A percentile compares a stretch with the other conserved stretches of the same genome.
Evolutionary conservation across 1,140 invertebrate genomes (phyloP).

Genomic region (Pseudomyrmex pallidus): DNA sequence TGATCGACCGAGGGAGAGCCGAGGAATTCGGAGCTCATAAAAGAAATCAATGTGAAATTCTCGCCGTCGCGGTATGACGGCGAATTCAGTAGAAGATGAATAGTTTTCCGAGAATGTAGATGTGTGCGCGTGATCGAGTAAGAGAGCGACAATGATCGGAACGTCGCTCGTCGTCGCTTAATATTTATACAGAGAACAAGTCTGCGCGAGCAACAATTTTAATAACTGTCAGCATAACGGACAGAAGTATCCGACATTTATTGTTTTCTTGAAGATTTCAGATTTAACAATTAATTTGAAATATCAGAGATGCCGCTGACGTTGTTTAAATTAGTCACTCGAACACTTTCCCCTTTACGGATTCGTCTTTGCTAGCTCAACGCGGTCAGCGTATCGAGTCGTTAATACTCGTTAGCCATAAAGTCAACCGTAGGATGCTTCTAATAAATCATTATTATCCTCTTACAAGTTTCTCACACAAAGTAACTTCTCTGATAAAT

Average conservation of each 20-base stretch:
- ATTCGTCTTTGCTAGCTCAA: background rate
- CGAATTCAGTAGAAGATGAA: constrained; percentile 18
- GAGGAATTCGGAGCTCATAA: constrained; percentile 53
- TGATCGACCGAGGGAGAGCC: constrained; percentile 37
- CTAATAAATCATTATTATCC: constrained; percentile 66
- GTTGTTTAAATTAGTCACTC: too few species aligned
- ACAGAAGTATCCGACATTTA: background rate
- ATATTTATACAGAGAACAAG: background rate
- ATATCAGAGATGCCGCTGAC: too few species aligned
- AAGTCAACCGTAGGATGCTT: constrained; percentile 44
- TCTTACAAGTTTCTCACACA: constrained; percentile 36
- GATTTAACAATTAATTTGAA: background rate
- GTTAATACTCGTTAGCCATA: constrained; percentile 49
- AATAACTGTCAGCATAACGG: background rate
- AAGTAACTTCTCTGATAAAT: constrained; percentile 29
- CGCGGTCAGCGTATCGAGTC: constrained; percentile 4
- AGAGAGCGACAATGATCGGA: background rate
- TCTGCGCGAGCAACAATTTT: background rate
- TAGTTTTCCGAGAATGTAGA: constrained; percentile 28
- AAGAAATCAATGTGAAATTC: constrained; percentile 59
- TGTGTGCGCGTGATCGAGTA: background rate
- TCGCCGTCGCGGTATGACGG: constrained; percentile 5
- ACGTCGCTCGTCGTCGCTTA: too few species aligned
- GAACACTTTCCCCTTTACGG: background rate
- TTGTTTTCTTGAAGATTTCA: background rate